Evolutionary conservation across 1,140 invertebrate species (phyloP).

Genomic region (Penaeus indicus): DNA sequence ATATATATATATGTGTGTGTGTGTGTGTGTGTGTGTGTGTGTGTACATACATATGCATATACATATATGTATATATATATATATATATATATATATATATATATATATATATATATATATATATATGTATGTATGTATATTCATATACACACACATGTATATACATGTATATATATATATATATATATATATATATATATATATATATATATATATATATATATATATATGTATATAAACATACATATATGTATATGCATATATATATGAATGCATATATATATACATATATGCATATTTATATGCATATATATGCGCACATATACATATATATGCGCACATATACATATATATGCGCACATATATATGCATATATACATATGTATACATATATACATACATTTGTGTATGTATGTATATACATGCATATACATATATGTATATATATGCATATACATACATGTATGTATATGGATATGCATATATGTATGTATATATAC

Average conservation of each 20-base stretch:
- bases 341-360: background rate
- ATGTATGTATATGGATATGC: too few species aligned
- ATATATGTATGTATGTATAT: too few species aligned
- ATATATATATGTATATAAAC: background rate
- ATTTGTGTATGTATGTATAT: background rate
- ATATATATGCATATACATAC: too few species aligned
- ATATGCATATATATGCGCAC: background rate
- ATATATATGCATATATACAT: background rate
- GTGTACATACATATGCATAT: too few species aligned
- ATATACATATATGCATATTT: background rate
- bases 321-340: background rate
- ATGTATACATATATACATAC: background rate
- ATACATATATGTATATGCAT: background rate
- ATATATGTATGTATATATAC: background rate
- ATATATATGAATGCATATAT: slow-evolving; percentile 4
- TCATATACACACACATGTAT: too few species aligned
- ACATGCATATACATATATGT: background rate
- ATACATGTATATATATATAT: too few species aligned
- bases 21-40: too few species aligned
- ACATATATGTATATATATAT: too few species aligned
- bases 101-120: too few species aligned
- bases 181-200: too few species aligned
- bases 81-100: too few species aligned
- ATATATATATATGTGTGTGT: too few species aligned
- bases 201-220: background rate